Evolutionary conservation across 2,888 invertebrate genomes (phyloP), one percentile per base, ranked within the genome.

Genomic region (Mythimna pallens): DNA sequence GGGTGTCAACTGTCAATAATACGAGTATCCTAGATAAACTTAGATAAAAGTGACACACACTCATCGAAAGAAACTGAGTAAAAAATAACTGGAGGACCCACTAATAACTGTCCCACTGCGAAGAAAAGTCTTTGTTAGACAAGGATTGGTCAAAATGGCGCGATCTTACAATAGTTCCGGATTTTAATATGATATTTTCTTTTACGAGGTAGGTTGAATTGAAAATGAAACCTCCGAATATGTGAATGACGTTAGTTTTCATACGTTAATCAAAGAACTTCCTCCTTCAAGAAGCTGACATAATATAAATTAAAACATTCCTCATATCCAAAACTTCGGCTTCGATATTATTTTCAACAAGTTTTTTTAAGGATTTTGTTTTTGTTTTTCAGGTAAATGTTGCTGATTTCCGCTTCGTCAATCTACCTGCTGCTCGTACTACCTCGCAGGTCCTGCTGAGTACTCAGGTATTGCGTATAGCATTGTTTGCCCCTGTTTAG

Each of bases 331-430:
- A 67, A 67, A 50, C 6, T 2, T 36, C 25, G 50, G 7, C 0
- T 25, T 22, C 12, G 30, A 40, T 59, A 20, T 36, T 17, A 40
- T 6, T 30, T 17, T 22, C 17, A 25, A 12, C n/a, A 20, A 54
- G n/a, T 43, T 20, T 25, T 36, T 47, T 55, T 5, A 76, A 22
- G 3, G 14, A 4, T 0, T 62, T 25, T 10, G 0, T 22, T 25
- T 36, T 63, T 63, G 5, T 25, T 52, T 81, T 81, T 34, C 70
- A 78, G 78, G 78, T 78, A 78, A 62, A 34, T 57, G 10, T 14
- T 57, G 34, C 17, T 40, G 30, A 36, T 47, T 61, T n/a, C 25
- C 1, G 14, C 58, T 20, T 40, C 30, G 25, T 8, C 3, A 50
- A 54, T 10, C 25, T 25, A 17, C 20, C 22, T 9, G 14, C 12